These are phyloP conservation scores for Proisotoma minuta DNA, from an alignment of 2,888 invertebrate genomes.

Conservation along the genomic window DNA sequence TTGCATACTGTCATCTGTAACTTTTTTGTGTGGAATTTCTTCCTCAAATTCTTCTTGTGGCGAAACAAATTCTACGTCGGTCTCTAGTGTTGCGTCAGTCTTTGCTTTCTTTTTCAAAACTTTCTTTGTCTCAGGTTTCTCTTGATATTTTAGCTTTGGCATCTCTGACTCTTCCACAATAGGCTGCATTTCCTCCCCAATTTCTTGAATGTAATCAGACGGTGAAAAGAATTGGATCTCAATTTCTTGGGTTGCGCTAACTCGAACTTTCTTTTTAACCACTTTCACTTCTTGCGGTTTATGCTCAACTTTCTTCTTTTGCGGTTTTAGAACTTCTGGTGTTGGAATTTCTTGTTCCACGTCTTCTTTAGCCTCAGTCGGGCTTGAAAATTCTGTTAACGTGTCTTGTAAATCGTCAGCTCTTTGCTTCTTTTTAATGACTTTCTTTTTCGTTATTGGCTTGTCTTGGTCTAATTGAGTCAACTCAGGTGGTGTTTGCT, in stretches of 20 bases:
- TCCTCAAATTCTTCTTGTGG: neutral
- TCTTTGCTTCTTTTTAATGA: neutral
- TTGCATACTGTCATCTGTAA: too few species aligned
- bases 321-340: neutral
- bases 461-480: neutral
- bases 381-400: neutral
- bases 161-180: neutral
- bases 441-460: neutral
- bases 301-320: slow-evolving; percentile 5
- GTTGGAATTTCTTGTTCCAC: neutral
- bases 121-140: neutral
- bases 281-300: neutral
- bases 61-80: neutral
- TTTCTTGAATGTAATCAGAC: neutral
- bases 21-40: neutral
- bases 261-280: slow-evolving; percentile 5
- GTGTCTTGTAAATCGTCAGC: neutral
- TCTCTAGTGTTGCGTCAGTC: neutral
- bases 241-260: neutral
- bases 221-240: slow-evolving; percentile 6
- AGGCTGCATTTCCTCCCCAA: neutral
- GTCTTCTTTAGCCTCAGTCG: neutral
- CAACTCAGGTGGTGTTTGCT: neutral
- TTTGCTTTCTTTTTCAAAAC: neutral
- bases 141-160: neutral